Base-by-base conservation (phyloP, 92 coral and sea anemone species). In the Palythoa grandiflora region DNA sequence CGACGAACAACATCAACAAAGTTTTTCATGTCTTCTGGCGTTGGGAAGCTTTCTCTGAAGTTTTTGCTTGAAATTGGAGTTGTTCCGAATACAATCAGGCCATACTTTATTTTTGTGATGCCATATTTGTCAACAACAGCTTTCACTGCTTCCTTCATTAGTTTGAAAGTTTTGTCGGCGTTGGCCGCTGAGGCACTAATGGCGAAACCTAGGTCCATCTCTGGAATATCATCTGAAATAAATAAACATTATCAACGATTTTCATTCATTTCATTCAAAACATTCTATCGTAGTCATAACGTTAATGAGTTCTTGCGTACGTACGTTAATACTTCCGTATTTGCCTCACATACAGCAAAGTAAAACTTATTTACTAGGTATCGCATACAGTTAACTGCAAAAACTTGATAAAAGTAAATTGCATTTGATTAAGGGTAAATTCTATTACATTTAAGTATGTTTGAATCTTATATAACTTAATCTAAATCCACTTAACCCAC, bases 81-180 rank as follows among this genome's bases (percentile, higher is more conserved):
- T 44, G 66, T 38, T 6, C 93, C 87, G 74, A 85, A 90, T 16
- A 85, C 87, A 85, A 90, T 86, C 35, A 90, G 84, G 6, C 93
- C 93, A 80, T 90, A 90, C 61, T 12, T 86, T 3, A 85, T 88
- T 28, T 60, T 84, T 44, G 83, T 28, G 35, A 85, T 52, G 5
- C 93, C 87, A 73, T 90, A 80, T 16, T 68, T 84, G 75, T 90
- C 90, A 15, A 90, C 83, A 78, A 90, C 54, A 37, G 87, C 83
- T 48, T 80, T 77, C 39, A 90, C 84, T 16, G 76, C 78, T 2
- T 74, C 90, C 48, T 90, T 90, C 78, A 85, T 73, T 20, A 40
- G 65, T 36, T 39, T 50, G 78, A 90, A 90, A 38, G 79, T 52
- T 20, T 39, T 57, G 59, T 80, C 70, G 10, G 93, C 89, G 21